Conservation (phyloP, 2,797 vertebrate genomes). For the Botia almorhae region DNA sequence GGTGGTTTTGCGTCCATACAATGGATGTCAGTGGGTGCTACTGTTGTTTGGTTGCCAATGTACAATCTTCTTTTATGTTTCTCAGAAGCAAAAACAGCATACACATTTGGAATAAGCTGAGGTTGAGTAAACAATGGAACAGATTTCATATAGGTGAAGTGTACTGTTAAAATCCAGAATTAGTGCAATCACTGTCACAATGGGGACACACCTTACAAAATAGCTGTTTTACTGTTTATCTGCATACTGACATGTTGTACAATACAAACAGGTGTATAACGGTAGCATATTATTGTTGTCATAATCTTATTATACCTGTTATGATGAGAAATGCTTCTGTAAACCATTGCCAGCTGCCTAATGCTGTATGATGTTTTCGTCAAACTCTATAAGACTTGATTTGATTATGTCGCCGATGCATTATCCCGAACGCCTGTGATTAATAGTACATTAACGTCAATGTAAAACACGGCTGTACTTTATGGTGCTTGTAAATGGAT, state of each 20-base stretch:
- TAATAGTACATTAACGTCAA: slow-evolving; percentile 34
- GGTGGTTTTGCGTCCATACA: too few relatives aligned
- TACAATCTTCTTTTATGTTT: too few relatives aligned
- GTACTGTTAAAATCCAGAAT: too few relatives aligned
- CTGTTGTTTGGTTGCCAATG: too few relatives aligned
- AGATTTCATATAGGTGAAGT: too few relatives aligned
- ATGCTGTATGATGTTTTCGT: slow-evolving; percentile 22
- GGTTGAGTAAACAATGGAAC: too few relatives aligned
- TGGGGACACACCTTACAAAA: neutral
- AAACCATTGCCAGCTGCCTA: slow-evolving; percentile 4
- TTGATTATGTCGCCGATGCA: slow-evolving; percentile 6
- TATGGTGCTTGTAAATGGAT: slow-evolving; percentile 24
- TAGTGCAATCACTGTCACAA: too few relatives aligned
- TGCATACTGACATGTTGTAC: neutral
- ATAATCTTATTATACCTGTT: slow-evolving; percentile 21
- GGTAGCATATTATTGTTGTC: slow-evolving; percentile 1
- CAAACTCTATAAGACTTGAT: slow-evolving; percentile 2
- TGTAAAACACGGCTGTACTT: slow-evolving; percentile 29
- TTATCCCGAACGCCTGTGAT: slow-evolving; percentile 30
- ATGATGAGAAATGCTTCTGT: slow-evolving; percentile 5
- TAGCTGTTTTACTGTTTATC: slow-evolving; percentile 12
- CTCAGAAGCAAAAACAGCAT: too few relatives aligned
- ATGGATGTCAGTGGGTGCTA: too few relatives aligned
- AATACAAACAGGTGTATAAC: neutral
- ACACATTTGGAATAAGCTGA: too few relatives aligned